Evolutionary conservation across 2,888 invertebrate genomes (phyloP).

Genomic region (Lutraria lutraria): DNA sequence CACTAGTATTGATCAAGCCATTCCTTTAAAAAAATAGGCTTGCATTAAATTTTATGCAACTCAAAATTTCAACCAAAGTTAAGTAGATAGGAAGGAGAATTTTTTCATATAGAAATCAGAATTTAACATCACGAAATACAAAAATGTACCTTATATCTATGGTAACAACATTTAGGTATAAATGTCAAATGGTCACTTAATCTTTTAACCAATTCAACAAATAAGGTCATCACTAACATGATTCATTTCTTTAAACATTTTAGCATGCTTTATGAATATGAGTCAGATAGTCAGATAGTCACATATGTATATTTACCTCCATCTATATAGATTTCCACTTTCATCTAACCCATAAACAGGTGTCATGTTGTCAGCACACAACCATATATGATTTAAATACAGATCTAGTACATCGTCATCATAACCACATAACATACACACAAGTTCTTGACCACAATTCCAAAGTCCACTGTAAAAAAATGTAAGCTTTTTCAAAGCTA

Average conservation of each 20-base stretch:
- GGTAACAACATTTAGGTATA: neutral
- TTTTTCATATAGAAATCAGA: too few relatives aligned
- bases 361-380: conserved; percentile 41
- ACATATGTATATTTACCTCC: conserved; percentile 34
- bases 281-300: neutral
- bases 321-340: conserved; percentile 48
- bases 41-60: too few relatives aligned
- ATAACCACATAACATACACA: conserved; percentile 5
- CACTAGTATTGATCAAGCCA: too few relatives aligned
- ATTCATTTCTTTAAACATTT: neutral
- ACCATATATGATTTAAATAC: conserved; percentile 39
- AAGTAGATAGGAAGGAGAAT: too few relatives aligned
- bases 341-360: conserved; percentile 52
- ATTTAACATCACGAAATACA: neutral
- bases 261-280: neutral
- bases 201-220: neutral
- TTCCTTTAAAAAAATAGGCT: too few relatives aligned
- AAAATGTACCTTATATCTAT: neutral
- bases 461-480: conserved; percentile 34
- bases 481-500: too few relatives aligned
- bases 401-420: conserved; percentile 28
- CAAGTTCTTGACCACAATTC: conserved; percentile 19
- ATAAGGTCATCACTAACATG: neutral
- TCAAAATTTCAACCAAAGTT: too few relatives aligned
- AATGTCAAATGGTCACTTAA: neutral